These are phyloP conservation scores for Bovichtus variegatus DNA, from an alignment of 2,797 vertebrate genomes.

Conservation along the genomic window DNA sequence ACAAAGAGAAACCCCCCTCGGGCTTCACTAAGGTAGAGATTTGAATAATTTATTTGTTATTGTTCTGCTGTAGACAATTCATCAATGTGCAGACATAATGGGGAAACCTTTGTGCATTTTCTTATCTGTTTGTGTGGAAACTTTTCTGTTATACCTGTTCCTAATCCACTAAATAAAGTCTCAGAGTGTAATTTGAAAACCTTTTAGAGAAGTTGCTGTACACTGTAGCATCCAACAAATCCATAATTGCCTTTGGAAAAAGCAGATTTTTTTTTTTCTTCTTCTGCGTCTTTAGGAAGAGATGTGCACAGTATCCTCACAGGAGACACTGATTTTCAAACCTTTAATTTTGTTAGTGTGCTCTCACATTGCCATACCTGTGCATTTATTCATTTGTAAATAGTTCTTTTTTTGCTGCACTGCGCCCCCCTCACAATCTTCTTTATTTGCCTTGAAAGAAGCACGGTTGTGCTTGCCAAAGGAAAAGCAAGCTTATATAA, in stretches of 20 bases:
- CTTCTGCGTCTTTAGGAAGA: neutral
- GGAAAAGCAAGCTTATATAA: constrained; percentile 37
- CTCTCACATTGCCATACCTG: neutral
- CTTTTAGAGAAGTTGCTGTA: constrained; percentile 12
- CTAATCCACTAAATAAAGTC: neutral
- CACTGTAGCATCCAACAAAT: constrained; percentile 23
- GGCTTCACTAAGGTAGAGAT: constrained; percentile 64
- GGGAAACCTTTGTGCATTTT: neutral
- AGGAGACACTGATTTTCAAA: neutral
- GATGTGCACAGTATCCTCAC: neutral
- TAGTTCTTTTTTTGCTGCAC: constrained; percentile 27
- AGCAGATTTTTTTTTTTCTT: neutral
- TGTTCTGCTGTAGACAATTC: constrained; percentile 48
- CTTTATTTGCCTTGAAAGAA: constrained; percentile 38
- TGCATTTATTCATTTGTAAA: constrained; percentile 30
- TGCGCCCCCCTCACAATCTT: neutral
- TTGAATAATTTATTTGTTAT: constrained; percentile 76
- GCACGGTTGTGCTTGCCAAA: constrained; percentile 26
- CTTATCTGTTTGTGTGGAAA: neutral
- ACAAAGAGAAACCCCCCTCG: constrained; percentile 60
- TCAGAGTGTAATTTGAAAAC: constrained; percentile 13
- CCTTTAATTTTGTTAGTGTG: neutral
- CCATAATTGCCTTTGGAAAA: constrained; percentile 9
- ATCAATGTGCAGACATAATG: constrained; percentile 41
- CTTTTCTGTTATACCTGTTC: neutral